These are phyloP conservation scores for Chondrilla cf. caribensis DNA, from an alignment of 37 sponge, comb jelly and placozoan species.

Conservation along the genomic window DNA sequence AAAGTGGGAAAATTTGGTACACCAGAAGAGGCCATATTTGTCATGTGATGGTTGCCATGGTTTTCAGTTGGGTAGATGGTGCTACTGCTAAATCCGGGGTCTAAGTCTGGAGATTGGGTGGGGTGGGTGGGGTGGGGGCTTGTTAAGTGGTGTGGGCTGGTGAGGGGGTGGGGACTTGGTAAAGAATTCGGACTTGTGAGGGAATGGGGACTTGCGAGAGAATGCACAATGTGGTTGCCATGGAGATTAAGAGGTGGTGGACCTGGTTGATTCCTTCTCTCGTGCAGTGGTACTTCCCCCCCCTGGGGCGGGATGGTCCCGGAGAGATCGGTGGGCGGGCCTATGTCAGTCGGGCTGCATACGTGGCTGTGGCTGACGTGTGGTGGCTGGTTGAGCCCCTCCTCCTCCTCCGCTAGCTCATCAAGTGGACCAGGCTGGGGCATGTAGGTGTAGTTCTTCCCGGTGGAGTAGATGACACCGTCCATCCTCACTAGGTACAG, in stretches of 20 bases:
- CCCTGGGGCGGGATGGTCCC: not conserved
- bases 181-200: not conserved
- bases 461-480: slow-evolving; percentile 82
- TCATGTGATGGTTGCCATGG: slow-evolving; percentile 21
- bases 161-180: not conserved
- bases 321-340: not conserved
- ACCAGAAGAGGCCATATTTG: not conserved
- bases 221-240: not conserved
- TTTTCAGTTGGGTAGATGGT: not conserved
- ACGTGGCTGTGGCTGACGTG: not conserved
- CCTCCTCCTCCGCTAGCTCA: not conserved
- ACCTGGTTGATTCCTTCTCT: not conserved
- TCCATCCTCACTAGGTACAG: slow-evolving; percentile 72
- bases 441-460: slow-evolving; percentile 16
- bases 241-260: slow-evolving; percentile 7
- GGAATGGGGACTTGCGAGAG: not conserved
- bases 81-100: too few relatives aligned
- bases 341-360: not conserved
- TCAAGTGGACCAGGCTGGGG: not conserved
- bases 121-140: not conserved
- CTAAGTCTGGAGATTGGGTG: not conserved
- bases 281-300: not conserved
- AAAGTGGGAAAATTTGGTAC: too few relatives aligned
- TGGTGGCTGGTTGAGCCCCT: too few relatives aligned
- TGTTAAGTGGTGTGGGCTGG: not conserved